These are phyloP conservation scores for Grus americana DNA, from an alignment of 2,113 vertebrate genomes.

Conservation along the genomic window DNA sequence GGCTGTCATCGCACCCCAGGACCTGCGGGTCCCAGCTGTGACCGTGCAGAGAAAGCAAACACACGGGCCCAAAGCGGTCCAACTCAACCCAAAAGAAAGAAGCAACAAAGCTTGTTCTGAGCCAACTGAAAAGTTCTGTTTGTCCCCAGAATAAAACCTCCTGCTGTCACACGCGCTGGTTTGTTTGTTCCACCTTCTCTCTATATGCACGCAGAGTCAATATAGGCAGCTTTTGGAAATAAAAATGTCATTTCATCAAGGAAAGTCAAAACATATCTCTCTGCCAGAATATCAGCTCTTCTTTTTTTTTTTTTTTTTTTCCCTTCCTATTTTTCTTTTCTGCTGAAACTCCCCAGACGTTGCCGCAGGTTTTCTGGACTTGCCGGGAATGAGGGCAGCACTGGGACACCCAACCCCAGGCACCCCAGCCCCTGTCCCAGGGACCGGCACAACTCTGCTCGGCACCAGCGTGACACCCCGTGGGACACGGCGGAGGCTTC, in stretches of 20 bases:
- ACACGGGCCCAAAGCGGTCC: background rate
- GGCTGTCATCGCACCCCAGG: background rate
- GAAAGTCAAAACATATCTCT: conserved; percentile 36
- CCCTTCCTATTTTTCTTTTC: background rate
- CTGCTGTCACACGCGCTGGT: background rate
- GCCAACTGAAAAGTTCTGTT: background rate
- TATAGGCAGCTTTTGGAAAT: conserved; percentile 42
- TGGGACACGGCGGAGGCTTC: accelerated
- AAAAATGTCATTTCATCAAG: conserved; percentile 51
- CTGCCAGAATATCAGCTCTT: background rate
- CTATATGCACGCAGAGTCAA: background rate
- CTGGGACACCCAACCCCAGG: background rate
- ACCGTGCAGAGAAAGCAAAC: background rate
- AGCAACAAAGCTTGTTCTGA: background rate
- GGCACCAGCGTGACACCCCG: accelerated
- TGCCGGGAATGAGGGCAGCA: background rate
- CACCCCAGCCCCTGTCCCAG: background rate
- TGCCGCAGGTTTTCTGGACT: background rate
- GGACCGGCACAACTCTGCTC: no score
- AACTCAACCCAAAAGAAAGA: background rate
- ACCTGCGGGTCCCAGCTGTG: background rate
- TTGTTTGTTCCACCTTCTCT: conserved; percentile 59
- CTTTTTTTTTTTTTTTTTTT: background rate
- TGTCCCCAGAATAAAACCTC: conserved; percentile 45
- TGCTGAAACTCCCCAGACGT: background rate